Evolutionary conservation across 2,797 vertebrate species (phyloP), one percentile per base, ranked within the genome.

Genomic region (Dendrocincla fuliginosa): DNA sequence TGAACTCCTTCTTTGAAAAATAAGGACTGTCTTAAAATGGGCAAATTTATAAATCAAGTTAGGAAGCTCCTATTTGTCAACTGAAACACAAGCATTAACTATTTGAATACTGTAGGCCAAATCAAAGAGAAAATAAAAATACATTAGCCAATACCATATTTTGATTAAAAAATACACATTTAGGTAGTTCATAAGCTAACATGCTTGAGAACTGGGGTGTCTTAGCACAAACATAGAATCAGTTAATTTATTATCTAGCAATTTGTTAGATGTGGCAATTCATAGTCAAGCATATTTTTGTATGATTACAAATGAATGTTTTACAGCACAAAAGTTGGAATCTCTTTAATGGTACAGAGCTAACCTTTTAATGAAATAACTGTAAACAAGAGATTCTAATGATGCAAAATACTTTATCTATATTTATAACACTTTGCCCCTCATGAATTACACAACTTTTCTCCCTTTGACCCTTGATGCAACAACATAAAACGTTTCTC

Each of bases 341-440:
- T 81, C 89, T 87, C 69, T 84, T 84, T 37, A 35, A 71, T 11
- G 16, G 24, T 68, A 91, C 56, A 96, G 18, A 95, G 53, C 79
- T 83, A 91, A 46, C 6, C 68, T 94, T 94, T 74, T 87, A 65
- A 82, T 44, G 89, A 46, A 76, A 0, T 44, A 82, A 67, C 25
- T 80, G 24, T 39, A 87, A 85, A 80, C 49, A 39, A 81, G 71
- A 94, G 84, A 95, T 71, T 87, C 81, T 83, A 64, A 95, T 78
- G 65, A 84, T 71, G 79, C 7, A 85, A 83, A 87, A 60, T 87
- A 77, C 64, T 90, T 89, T 20, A 79, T 41, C 44, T 74, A 15
- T 49, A 61, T 35, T 70, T 76, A 41, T 41, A 84, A 85, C 56
- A 67, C 18, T 56, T 42, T 18, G 27, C 20, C 17, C 78, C 44